Percentiles rank a stretch among this genome's conserved stretches.
Evolutionary conservation across 1,140 invertebrate species (phyloP).

Genomic region (Oedothorax gibbosus): DNA sequence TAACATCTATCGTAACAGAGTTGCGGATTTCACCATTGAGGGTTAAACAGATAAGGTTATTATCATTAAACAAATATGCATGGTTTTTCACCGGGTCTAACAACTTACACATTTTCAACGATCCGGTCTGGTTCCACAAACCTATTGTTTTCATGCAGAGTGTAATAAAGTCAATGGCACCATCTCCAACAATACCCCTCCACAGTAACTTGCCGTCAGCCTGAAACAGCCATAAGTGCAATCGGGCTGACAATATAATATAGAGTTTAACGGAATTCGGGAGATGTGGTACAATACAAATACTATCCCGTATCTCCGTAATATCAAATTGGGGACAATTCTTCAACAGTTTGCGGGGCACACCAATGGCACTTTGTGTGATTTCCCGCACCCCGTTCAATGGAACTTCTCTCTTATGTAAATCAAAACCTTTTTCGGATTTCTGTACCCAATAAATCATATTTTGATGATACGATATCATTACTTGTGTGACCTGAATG

Average conservation of each 20-base stretch:
- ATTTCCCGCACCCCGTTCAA: constrained; percentile 47
- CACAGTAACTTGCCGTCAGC: constrained; percentile 47
- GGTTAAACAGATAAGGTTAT: constrained; percentile 8
- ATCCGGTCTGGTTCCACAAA: constrained; percentile 30
- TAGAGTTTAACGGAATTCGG: constrained; percentile 46
- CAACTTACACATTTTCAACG: constrained; percentile 35
- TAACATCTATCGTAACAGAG: constrained; percentile 12
- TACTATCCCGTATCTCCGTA: constrained; percentile 40
- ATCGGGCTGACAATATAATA: constrained; percentile 44
- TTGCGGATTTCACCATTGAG: constrained; percentile 48
- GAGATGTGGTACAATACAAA: constrained; percentile 43
- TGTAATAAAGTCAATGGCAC: constrained; percentile 45
- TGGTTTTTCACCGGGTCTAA: constrained; percentile 39
- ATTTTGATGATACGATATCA: constrained; percentile 46
- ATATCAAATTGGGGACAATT: constrained; percentile 43
- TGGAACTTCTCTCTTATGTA: constrained; percentile 42
- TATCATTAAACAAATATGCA: constrained; percentile 50
- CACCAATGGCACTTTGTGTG: constrained; percentile 50
- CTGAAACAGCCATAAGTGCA: constrained; percentile 50
- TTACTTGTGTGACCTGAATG: constrained; percentile 10
- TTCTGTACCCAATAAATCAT: constrained; percentile 51
- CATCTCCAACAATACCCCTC: constrained; percentile 41
- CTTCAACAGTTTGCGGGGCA: constrained; percentile 51
- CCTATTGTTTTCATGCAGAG: constrained; percentile 48
- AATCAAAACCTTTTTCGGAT: constrained; percentile 10